Conservation (phyloP, 2,113 vertebrate genomes). For the Vimba vimba region DNA sequence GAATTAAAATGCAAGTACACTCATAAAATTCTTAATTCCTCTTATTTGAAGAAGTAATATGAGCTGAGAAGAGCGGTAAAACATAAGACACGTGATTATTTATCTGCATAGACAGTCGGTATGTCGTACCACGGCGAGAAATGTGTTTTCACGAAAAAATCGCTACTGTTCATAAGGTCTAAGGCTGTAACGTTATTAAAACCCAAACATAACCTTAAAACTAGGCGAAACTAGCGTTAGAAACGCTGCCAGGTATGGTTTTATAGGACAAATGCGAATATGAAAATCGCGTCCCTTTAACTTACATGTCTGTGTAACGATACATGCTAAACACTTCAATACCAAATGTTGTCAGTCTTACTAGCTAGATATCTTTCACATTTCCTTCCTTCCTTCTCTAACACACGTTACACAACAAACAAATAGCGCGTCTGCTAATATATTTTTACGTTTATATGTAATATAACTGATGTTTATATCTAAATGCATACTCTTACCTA, state of each 20-base stretch:
- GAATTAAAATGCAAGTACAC: background rate
- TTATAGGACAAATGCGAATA: background rate
- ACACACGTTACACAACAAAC: background rate
- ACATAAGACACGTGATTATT: background rate
- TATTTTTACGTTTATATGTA: background rate
- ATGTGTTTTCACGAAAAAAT: background rate
- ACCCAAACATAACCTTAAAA: background rate
- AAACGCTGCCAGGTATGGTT: background rate
- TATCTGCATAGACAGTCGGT: background rate
- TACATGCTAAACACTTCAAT: background rate
- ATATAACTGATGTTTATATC: background rate
- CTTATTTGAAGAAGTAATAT: background rate
- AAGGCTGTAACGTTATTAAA: background rate
- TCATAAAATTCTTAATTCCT: background rate
- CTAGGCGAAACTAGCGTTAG: background rate
- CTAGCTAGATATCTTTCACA: background rate
- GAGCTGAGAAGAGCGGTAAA: background rate
- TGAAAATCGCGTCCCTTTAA: background rate
- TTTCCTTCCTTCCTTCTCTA: background rate
- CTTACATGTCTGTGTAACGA: background rate
- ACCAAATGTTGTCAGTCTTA: background rate
- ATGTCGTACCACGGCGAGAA: background rate
- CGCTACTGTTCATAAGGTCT: background rate
- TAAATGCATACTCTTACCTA: slow-evolving; percentile 22
- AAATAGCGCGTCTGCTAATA: background rate